Evolutionary conservation across 2,888 invertebrate genomes (phyloP), one percentile per base, ranked within the genome.

Genomic region (Blastobasis lacticolella): DNA sequence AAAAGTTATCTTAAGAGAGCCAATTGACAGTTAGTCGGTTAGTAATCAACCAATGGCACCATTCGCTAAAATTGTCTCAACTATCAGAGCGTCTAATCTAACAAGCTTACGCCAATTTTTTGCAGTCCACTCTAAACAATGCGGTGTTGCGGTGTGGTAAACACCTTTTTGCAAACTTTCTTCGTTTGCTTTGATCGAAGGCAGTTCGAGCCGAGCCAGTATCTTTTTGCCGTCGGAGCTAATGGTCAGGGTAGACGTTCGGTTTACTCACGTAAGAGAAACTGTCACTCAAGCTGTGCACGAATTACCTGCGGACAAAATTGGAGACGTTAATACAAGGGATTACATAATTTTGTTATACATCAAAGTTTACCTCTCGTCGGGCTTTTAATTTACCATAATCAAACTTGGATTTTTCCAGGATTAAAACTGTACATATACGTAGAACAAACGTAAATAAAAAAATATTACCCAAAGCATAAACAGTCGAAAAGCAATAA

Each of bases 91-190:
- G 43, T 45, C 49, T 52, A 49, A 48, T 45, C 49, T 52, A 49
- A 48, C 52, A 51, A 49, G 49, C 53, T 54, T 61, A 10, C 52
- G 52, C 47, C 54, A 58, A 54, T 59, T 65, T 73, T 71, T 62
- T 56, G 55, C 54, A 52, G 55, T 54, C 56, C 55, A 58, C 55
- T 67, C 59, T 66, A 72, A 65, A 74, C 71, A 77, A 73, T 71
- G 71, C 56, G 68, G 70, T 56, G 64, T 61, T 64, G 67, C 64
- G 65, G 71, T 67, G 64, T 62, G 60, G 62, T 68, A 67, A 71
- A 69, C 65, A 65, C 57, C 58, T 76, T 75, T 75, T 75, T 75
- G 62, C 65, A 50, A 63, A 64, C 71, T 73, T 73, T 75, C 71
- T 71, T 73, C 63, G 60, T 66, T 67, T 67, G 66, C 66, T 68